A percentile compares a stretch with the other conserved stretches of the same genome.
phyloP scores from a whole-genome alignment of 1,140 invertebrate genomes.

The Aplysia californica region DNA sequence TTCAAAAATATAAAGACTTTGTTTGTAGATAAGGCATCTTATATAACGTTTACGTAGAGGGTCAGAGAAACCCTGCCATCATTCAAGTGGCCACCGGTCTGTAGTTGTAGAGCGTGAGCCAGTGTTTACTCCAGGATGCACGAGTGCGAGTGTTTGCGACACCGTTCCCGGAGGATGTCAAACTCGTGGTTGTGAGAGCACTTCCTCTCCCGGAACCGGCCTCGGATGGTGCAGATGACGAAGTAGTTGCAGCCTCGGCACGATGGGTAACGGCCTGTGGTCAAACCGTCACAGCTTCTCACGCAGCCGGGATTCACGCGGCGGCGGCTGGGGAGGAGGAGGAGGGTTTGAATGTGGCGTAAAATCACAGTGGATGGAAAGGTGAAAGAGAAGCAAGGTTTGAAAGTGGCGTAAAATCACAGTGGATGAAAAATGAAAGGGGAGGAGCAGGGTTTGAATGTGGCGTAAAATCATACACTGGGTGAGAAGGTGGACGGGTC shows the following conservation, averaged over 20 bases:
- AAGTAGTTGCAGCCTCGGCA: slow-evolving; percentile 22
- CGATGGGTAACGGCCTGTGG: slow-evolving; percentile 11
- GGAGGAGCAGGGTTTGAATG: not conserved
- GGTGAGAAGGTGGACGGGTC: not conserved
- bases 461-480: not conserved
- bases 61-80: too few species aligned
- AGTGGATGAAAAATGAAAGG: not conserved
- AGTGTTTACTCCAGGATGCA: too few species aligned
- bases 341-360: not conserved
- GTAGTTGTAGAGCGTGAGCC: too few species aligned
- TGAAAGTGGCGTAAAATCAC: not conserved
- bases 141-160: too few species aligned
- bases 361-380: not conserved
- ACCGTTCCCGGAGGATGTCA: slow-evolving; percentile 19
- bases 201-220: not conserved
- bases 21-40: too few species aligned
- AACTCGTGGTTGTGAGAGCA: slow-evolving; percentile 1
- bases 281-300: not conserved
- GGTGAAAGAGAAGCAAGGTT: not conserved
- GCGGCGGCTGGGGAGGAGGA: not conserved
- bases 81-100: too few species aligned
- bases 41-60: too few species aligned
- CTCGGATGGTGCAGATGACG: slow-evolving; percentile 25
- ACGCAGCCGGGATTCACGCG: not conserved
- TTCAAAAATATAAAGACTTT: too few species aligned